These are phyloP conservation scores for Agrypnus murinus DNA, from an alignment of 2,888 invertebrate species.

Conservation along the genomic window DNA sequence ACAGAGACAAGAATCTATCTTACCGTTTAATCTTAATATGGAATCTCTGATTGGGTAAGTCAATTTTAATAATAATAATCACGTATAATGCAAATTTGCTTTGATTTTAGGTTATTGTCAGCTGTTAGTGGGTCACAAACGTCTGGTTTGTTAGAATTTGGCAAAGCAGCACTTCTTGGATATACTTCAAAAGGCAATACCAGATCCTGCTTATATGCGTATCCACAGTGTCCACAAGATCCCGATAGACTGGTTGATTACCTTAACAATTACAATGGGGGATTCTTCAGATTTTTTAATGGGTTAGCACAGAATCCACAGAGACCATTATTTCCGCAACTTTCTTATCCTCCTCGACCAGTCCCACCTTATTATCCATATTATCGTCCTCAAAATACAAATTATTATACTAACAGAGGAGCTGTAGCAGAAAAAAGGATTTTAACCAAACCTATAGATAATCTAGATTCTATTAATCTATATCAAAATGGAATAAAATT, in stretches of 20 bases:
- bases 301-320: constrained; percentile 68
- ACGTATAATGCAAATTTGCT: neutral
- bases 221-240: constrained; percentile 83
- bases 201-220: constrained; percentile 77
- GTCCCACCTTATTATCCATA: constrained; percentile 5
- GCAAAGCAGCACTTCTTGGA: constrained; percentile 84
- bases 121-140: constrained; percentile 73
- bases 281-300: constrained; percentile 87
- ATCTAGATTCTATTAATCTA: neutral
- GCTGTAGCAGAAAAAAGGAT: constrained; percentile 17
- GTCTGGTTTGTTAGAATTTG: constrained; percentile 83
- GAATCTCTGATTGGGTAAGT: constrained; percentile 78
- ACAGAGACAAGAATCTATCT: constrained; percentile 58
- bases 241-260: constrained; percentile 83
- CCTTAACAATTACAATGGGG: constrained; percentile 89
- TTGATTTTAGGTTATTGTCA: constrained; percentile 74
- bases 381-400: constrained; percentile 8
- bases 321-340: neutral
- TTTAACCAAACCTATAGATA: constrained; percentile 23
- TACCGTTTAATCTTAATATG: constrained; percentile 71
- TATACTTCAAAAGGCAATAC: constrained; percentile 79
- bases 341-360: neutral
- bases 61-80: neutral
- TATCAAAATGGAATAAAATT: constrained; percentile 44
- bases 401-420: neutral